These are phyloP conservation scores for Dissostichus mawsoni DNA, from an alignment of 2,113 vertebrate species.

Conservation along the genomic window DNA sequence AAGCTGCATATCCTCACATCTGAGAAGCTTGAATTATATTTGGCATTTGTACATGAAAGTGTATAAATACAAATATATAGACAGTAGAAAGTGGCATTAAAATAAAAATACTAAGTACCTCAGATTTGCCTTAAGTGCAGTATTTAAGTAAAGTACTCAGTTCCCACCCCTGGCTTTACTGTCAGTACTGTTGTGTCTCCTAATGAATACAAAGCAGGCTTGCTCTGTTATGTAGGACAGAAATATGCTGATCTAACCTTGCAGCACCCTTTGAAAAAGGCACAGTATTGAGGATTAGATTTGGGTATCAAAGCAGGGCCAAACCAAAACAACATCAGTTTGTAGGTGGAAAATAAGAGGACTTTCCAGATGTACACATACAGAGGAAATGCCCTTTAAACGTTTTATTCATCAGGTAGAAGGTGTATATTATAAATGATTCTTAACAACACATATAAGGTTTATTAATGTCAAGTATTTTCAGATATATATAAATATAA, in stretches of 20 bases:
- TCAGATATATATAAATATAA: background rate
- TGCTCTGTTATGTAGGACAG: slow-evolving; percentile 46
- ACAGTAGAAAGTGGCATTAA: background rate
- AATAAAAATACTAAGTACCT: background rate
- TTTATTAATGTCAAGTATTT: background rate
- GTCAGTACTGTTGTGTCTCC: slow-evolving; percentile 18
- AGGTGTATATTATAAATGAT: background rate
- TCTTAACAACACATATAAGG: background rate
- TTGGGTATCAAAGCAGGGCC: slow-evolving; percentile 21
- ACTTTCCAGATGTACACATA: background rate
- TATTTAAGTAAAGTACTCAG: slow-evolving; percentile 4
- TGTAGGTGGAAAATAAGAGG: background rate
- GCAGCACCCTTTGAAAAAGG: slow-evolving; percentile 65
- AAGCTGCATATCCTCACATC: background rate
- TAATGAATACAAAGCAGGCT: slow-evolving; percentile 58
- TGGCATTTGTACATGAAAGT: background rate
- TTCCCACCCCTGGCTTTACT: background rate
- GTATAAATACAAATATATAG: background rate
- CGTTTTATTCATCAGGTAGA: background rate
- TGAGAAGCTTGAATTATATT: background rate
- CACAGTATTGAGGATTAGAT: slow-evolving; percentile 50
- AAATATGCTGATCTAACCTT: slow-evolving; percentile 71
- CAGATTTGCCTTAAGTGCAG: background rate
- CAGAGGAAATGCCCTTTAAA: background rate
- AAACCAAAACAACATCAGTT: slow-evolving; percentile 3